phyloP scores from a whole-genome alignment of 2,797 vertebrate genomes.

The Erethizon dorsatum region DNA sequence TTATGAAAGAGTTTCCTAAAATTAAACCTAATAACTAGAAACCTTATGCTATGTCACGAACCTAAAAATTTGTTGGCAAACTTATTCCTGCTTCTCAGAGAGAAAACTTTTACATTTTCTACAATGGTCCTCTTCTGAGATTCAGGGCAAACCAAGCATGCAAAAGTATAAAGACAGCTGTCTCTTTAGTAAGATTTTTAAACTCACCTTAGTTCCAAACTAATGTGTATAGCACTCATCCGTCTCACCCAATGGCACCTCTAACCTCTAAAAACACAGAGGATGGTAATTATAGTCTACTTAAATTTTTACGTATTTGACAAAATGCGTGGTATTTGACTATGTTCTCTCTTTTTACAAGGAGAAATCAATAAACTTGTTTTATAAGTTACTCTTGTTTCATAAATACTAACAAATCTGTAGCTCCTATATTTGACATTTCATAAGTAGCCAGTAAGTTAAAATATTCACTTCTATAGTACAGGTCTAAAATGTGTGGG shows the following conservation, averaged over 20 bases:
- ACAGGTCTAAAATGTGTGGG: neutral
- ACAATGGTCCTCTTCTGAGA: neutral
- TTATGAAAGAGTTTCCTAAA: neutral
- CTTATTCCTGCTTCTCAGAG: neutral
- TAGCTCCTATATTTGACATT: constrained; percentile 41
- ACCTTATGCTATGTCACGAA: neutral
- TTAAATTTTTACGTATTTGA: neutral
- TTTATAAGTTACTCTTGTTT: neutral
- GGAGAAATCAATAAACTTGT: neutral
- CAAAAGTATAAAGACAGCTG: constrained; percentile 73
- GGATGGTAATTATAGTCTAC: constrained; percentile 23
- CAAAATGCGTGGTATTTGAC: constrained; percentile 36
- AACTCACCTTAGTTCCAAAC: constrained; percentile 67
- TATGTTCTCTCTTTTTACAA: neutral
- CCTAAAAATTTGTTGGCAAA: neutral
- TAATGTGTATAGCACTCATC: neutral
- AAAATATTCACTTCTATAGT: neutral
- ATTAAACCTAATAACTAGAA: constrained; percentile 10
- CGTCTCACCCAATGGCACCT: constrained; percentile 42
- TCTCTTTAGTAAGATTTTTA: constrained; percentile 81
- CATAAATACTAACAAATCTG: constrained; percentile 49
- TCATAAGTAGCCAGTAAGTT: neutral
- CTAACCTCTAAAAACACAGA: constrained; percentile 63
- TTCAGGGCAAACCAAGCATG: constrained; percentile 20
- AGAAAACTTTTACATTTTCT: neutral